Conservation (phyloP, 2,113 vertebrate species). For the Notarius lentiginosus region DNA sequence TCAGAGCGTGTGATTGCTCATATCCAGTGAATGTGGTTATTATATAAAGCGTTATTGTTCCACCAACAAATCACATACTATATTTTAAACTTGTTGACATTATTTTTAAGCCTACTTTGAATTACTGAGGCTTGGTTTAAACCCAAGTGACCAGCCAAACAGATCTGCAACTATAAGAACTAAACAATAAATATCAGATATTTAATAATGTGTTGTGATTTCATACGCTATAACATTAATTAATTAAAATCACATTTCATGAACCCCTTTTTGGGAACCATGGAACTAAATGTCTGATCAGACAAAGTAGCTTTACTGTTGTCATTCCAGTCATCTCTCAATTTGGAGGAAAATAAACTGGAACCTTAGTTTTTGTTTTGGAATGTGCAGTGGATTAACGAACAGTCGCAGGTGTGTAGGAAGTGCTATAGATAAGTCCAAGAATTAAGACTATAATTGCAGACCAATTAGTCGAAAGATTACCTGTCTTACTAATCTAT, state of each 20-base stretch:
- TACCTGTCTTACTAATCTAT: conserved; percentile 93
- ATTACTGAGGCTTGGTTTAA: background rate
- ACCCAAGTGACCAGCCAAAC: background rate
- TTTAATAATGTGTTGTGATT: background rate
- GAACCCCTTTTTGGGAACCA: background rate
- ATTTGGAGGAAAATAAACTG: background rate
- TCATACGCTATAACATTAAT: background rate
- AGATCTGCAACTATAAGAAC: background rate
- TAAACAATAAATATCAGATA: background rate
- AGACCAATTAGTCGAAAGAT: background rate
- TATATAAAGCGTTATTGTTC: background rate
- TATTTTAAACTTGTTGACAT: background rate
- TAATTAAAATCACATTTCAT: too few relatives aligned
- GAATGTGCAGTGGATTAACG: background rate
- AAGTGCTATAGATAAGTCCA: background rate
- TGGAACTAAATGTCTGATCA: background rate
- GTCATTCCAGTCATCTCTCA: background rate
- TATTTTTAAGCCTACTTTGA: background rate
- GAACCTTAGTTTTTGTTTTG: background rate
- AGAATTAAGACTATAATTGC: background rate
- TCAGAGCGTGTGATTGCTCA: too few relatives aligned
- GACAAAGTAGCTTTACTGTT: background rate
- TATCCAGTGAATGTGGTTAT: too few relatives aligned
- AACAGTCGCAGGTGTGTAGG: background rate
- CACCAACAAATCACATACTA: background rate